Base-by-base conservation (phyloP, 2,797 vertebrate genomes). In the Dendrocincla fuliginosa region DNA sequence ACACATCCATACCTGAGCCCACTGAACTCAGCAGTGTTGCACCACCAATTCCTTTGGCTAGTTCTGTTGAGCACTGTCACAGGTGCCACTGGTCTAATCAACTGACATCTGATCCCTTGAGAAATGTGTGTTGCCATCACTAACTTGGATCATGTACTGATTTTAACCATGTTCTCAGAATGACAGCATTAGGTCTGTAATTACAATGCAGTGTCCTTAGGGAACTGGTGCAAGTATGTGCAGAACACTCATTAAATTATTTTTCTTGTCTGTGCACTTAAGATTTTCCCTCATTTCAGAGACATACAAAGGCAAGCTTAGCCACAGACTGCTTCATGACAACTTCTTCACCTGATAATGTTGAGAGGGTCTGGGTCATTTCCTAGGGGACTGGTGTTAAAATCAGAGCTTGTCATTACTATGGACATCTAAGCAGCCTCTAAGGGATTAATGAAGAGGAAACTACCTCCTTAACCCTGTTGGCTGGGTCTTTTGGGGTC, bases 401-500 rank as follows among this genome's bases (percentile, higher is more conserved):
- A 80, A 91, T 65, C 30, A n/a, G 37, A 90, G 41, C 47, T 68
- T 65, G 41, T 60, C 50, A 37, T 83, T 56, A 37, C 60, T 41
- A 5, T 30, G 56, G 37, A 69, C 68, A 33, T 47, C 33, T 32
- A 47, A 56, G 73, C 61, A 88, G 53, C 42, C 44, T 35, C 61
- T 37, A 46, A 86, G 50, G 55, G 69, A 92, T 46, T 33, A 89
- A 81, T 9, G 57, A 83, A 83, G 59, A 64, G 70, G 69, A 78
- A 95, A 70, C n/a, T 2, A 35, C 41, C n/a, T 90, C 32, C 69
- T 82, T 55, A 4, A 46, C 49, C 35, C 33, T 77, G 64, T 64
- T 87, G 83, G 18, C 44, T 79, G 46, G 49, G 84, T 85, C 78
- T 83, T 82, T 64, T 84, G 70, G 76, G 87, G 87, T 84, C 92